Percentiles rank a stretch among this genome's conserved stretches.
Conservation (phyloP, 2,888 invertebrate species). For the Dryococelus australis region DNA sequence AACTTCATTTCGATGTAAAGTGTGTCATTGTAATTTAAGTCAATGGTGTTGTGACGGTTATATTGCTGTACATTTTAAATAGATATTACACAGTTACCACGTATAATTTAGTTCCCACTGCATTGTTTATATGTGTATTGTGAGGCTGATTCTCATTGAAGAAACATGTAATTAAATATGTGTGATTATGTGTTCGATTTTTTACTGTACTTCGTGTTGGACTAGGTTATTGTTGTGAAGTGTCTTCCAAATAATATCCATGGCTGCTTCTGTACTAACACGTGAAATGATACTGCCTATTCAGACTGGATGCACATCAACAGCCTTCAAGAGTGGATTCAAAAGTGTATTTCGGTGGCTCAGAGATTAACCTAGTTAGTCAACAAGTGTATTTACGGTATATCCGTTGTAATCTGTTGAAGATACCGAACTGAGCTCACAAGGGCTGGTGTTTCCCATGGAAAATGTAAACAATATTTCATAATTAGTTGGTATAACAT, state of each 20-base stretch:
- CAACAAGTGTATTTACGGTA: not conserved
- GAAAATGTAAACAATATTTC: not conserved
- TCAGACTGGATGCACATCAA: not conserved
- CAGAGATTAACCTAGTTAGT: not conserved
- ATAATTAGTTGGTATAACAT: not conserved
- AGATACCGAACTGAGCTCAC: not conserved
- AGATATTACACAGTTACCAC: constrained; percentile 3
- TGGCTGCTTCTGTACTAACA: not conserved
- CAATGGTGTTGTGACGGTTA: not conserved
- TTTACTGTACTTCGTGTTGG: not conserved
- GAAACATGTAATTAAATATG: not conserved
- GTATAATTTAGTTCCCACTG: not conserved
- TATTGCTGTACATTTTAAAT: not conserved
- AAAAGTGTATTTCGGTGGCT: not conserved
- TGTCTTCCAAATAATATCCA: not conserved
- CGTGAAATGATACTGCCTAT: not conserved
- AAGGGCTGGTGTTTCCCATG: not conserved
- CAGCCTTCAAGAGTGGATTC: not conserved
- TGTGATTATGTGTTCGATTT: not conserved
- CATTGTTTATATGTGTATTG: not conserved
- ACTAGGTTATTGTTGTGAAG: not conserved
- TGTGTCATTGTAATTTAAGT: not conserved
- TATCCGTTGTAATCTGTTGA: not conserved
- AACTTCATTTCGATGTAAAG: not conserved
- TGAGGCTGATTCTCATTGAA: not conserved